Evolutionary conservation across 2,113 vertebrate species (phyloP).

Genomic region (Mormyrus iriodes): DNA sequence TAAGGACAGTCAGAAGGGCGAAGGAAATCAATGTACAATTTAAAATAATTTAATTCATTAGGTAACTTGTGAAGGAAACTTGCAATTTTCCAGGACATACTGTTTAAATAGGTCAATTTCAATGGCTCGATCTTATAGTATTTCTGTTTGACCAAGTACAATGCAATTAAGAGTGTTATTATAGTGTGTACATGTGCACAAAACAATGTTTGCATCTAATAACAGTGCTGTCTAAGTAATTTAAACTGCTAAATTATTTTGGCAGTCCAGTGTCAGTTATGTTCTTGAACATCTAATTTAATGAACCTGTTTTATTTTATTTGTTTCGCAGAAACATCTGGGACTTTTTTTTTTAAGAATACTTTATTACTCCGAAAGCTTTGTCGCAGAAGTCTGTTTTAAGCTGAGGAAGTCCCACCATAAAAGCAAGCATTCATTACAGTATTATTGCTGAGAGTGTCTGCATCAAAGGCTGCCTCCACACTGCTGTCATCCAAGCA

Average conservation of each 20-base stretch:
- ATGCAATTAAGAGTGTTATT: neutral
- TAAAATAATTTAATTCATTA: neutral
- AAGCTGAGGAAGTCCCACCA: neutral
- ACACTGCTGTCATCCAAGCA: neutral
- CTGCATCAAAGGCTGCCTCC: neutral
- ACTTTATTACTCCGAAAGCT: neutral
- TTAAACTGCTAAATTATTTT: neutral
- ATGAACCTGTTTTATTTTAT: neutral
- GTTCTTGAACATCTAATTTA: neutral
- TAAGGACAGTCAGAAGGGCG: neutral
- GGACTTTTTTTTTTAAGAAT: neutral
- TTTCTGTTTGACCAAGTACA: neutral
- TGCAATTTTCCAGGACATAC: too few species aligned
- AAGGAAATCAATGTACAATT: neutral
- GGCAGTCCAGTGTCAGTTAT: neutral
- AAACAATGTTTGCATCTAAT: neutral
- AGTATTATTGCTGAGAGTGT: neutral
- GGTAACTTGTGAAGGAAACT: neutral
- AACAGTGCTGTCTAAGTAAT: neutral
- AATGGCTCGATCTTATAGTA: neutral
- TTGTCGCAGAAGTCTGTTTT: neutral
- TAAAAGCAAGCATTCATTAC: neutral
- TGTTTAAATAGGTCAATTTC: slow-evolving; percentile 15
- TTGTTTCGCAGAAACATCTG: neutral
- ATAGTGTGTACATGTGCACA: neutral